Percentiles rank a stretch among this genome's conserved stretches.
Evolutionary conservation across 2,113 vertebrate genomes (phyloP).

Genomic region (Psilopogon haemacephalus): DNA sequence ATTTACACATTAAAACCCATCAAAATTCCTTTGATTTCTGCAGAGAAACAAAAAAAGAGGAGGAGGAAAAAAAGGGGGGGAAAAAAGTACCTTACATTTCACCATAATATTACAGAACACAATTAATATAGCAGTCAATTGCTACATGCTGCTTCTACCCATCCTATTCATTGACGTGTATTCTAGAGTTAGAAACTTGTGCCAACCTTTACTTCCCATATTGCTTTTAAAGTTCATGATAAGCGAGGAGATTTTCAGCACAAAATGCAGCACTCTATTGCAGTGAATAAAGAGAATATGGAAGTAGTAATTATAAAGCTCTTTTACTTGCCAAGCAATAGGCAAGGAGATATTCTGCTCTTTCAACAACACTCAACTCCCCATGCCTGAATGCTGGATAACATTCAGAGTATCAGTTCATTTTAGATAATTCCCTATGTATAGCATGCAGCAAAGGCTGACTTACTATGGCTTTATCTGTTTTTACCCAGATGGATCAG

Average conservation of each 20-base stretch:
- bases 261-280: background rate
- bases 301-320: background rate
- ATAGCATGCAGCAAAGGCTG: background rate
- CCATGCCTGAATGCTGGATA: background rate
- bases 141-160: background rate
- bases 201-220: background rate
- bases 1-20: background rate
- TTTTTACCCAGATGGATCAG: background rate
- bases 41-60: no score
- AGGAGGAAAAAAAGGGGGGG: no score
- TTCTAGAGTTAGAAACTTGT: background rate
- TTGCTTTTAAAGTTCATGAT: background rate
- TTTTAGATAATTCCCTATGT: rapidly evolving
- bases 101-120: background rate
- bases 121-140: background rate
- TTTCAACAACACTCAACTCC: background rate
- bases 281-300: background rate
- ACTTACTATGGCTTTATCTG: background rate
- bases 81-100: background rate
- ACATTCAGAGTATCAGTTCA: background rate
- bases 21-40: background rate
- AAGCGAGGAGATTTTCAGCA: background rate
- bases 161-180: background rate
- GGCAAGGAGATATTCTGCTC: background rate
- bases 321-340: background rate